Evolutionary conservation across 2,113 vertebrate species (phyloP).

Genomic region (Psettodes erumei): DNA sequence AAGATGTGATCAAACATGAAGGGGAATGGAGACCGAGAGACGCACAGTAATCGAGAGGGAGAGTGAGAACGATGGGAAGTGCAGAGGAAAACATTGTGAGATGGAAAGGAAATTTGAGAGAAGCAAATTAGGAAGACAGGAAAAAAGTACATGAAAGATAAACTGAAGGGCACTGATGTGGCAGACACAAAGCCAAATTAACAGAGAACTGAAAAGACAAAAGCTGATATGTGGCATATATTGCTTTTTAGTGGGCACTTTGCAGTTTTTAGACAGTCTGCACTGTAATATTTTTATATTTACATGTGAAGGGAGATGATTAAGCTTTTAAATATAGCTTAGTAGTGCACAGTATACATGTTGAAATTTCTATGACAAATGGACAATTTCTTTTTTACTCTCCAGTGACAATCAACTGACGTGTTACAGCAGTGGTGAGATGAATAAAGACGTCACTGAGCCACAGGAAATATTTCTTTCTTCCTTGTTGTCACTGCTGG

Average conservation of each 20-base stretch:
- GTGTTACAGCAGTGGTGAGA: too few relatives aligned
- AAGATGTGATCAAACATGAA: conserved; percentile 70
- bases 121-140: conserved; percentile 5
- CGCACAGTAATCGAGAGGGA: conserved; percentile 27
- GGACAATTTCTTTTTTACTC: not conserved
- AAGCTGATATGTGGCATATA: not conserved
- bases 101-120: conserved; percentile 22
- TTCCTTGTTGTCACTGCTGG: not conserved
- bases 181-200: conserved; percentile 9
- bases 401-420: not conserved
- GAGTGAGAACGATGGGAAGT: conserved; percentile 36
- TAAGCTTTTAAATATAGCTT: not conserved
- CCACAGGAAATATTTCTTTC: not conserved
- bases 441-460: conserved; percentile 7
- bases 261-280: not conserved
- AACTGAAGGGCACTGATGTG: conserved; percentile 4
- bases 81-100: conserved; percentile 21
- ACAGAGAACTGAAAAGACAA: conserved; percentile 10
- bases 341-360: not conserved
- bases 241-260: conserved; percentile 1
- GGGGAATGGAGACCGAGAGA: conserved; percentile 57
- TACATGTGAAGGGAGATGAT: conserved; percentile 4
- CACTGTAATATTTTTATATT: not conserved
- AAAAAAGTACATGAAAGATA: not conserved
- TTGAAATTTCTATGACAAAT: conserved; percentile 9